Evolutionary conservation across 2,888 invertebrate genomes (phyloP).

Genomic region (Hyalella azteca): DNA sequence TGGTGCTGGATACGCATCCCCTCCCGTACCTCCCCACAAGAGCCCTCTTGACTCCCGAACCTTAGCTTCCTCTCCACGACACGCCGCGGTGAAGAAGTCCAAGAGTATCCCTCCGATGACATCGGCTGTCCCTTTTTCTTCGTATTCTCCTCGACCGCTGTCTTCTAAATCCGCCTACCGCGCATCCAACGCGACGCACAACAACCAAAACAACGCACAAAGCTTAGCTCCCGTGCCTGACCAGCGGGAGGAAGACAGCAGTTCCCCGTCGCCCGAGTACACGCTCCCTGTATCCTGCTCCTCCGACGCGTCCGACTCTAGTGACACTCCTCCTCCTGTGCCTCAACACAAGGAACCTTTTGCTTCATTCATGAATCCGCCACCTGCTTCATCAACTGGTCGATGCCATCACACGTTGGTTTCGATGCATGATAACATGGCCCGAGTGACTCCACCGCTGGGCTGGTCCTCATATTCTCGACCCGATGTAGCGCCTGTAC

Average conservation of each 20-base stretch:
- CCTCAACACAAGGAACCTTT: conserved; percentile 26
- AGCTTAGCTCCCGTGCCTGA: conserved; percentile 4
- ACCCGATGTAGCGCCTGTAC: neutral
- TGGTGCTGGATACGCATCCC: conserved; percentile 46
- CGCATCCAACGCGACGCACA: neutral
- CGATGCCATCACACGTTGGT: neutral
- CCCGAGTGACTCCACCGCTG: neutral
- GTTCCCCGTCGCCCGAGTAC: conserved; percentile 51
- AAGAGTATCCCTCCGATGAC: neutral
- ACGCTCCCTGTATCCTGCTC: conserved; percentile 46
- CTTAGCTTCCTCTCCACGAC: conserved; percentile 35
- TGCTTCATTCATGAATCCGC: conserved; percentile 23
- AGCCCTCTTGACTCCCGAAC: conserved; percentile 25
- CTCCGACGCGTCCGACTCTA: conserved; percentile 37
- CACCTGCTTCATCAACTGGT: neutral
- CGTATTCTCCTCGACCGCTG: conserved; percentile 20
- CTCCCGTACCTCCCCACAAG: conserved; percentile 53
- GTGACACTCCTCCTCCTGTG: conserved; percentile 17
- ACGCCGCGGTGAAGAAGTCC: conserved; percentile 23
- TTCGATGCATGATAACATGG: neutral
- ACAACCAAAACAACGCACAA: neutral
- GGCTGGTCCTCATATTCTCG: neutral
- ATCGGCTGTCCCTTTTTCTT: conserved; percentile 8
- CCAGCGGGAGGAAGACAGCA: conserved; percentile 28
- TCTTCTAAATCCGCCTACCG: neutral